Conservation (phyloP, 2,888 invertebrate species). For the Caenorhabditis doughertyi region DNA sequence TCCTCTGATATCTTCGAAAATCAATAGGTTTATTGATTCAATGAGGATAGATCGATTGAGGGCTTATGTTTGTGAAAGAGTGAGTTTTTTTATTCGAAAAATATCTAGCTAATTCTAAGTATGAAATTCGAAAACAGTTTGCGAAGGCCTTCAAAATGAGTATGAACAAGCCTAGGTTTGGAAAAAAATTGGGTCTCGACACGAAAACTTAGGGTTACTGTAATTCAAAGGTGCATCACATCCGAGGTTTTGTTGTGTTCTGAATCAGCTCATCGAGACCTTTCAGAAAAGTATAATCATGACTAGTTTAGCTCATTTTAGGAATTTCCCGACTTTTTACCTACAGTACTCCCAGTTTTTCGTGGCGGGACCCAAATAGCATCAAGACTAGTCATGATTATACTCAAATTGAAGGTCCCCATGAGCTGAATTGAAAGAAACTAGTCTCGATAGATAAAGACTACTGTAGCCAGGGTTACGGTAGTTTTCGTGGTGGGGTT, state of each 20-base stretch:
- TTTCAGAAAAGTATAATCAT: neutral
- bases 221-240: too few relatives aligned
- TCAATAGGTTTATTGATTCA: slow-evolving; percentile 63
- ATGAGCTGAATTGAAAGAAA: neutral
- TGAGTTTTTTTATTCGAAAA: neutral
- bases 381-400: neutral
- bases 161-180: too few relatives aligned
- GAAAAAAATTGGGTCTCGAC: too few relatives aligned
- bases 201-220: too few relatives aligned
- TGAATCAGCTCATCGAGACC: neutral
- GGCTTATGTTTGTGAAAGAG: slow-evolving; percentile 60
- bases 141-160: neutral
- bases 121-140: too few relatives aligned
- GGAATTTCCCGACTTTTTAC: neutral
- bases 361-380: too few relatives aligned
- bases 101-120: too few relatives aligned
- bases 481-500: neutral
- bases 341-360: too few relatives aligned
- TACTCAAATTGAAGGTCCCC: neutral
- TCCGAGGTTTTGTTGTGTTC: neutral
- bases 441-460: too few relatives aligned
- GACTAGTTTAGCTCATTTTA: neutral
- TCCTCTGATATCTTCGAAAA: slow-evolving; percentile 52
- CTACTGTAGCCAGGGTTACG: too few relatives aligned
- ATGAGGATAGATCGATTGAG: slow-evolving; percentile 58